phyloP scores from a whole-genome alignment of 2,888 invertebrate genomes.

The Eristalis tenax region DNA sequence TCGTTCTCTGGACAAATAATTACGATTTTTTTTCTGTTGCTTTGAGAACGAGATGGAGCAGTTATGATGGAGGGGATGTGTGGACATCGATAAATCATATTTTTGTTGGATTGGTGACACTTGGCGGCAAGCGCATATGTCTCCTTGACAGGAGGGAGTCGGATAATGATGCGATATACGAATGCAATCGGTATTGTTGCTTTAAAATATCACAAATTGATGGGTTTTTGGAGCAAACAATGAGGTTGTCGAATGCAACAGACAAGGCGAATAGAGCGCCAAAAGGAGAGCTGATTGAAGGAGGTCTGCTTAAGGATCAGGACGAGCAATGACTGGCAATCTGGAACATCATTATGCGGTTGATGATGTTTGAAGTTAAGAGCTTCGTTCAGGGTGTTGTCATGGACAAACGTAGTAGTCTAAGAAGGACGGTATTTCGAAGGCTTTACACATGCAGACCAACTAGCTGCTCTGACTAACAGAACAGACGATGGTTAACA shows the following conservation, averaged over 20 bases:
- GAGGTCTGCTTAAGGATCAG: background rate
- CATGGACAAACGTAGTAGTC: no score
- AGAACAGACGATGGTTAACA: no score
- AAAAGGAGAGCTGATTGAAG: background rate
- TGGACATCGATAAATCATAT: constrained; percentile 62
- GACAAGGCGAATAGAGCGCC: background rate
- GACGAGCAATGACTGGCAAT: no score
- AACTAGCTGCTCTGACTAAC: no score
- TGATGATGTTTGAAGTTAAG: no score
- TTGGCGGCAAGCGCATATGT: constrained; percentile 58
- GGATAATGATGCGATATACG: constrained; percentile 40
- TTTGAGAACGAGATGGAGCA: constrained; percentile 62
- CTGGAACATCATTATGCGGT: no score
- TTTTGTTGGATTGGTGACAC: constrained; percentile 56
- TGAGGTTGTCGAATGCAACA: background rate
- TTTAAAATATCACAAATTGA: constrained; percentile 55
- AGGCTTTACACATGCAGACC: no score
- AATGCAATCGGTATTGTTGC: constrained; percentile 44
- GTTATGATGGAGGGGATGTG: background rate
- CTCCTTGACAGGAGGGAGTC: background rate
- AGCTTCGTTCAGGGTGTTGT: no score
- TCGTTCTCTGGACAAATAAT: constrained; percentile 4
- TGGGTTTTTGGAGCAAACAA: constrained; percentile 19
- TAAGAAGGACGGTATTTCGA: no score
- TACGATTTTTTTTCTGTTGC: constrained; percentile 38